Evolutionary conservation across 2,888 invertebrate species (phyloP).

Genomic region (Ceramica pisi): DNA sequence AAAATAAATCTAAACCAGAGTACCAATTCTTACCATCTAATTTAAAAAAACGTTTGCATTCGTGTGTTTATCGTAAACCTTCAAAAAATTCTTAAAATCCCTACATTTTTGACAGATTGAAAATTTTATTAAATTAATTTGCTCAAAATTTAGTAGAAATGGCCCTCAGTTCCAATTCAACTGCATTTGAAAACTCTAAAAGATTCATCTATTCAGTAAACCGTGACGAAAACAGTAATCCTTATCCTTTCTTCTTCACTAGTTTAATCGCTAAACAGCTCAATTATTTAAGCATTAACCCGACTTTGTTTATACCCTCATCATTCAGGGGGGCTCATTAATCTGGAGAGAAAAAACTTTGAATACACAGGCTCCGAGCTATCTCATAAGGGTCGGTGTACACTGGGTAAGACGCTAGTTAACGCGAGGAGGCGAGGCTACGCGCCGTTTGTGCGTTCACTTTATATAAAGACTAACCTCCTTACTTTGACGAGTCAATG

Average conservation of each 20-base stretch:
- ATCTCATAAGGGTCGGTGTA: slow-evolving; percentile 35
- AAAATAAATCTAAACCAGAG: too few species aligned
- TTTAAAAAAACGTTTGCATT: too few species aligned
- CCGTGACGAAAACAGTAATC: not conserved
- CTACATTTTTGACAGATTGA: too few species aligned
- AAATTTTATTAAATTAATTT: too few species aligned
- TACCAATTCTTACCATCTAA: too few species aligned
- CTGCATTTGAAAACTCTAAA: not conserved
- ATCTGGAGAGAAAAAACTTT: slow-evolving; percentile 60
- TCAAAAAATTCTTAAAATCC: too few species aligned
- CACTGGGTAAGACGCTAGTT: not conserved
- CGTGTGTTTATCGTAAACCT: too few species aligned
- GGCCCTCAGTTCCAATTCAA: not conserved
- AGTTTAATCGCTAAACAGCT: slow-evolving; percentile 53
- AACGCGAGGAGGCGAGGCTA: not conserved
- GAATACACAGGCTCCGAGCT: slow-evolving; percentile 56
- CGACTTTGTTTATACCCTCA: slow-evolving; percentile 53
- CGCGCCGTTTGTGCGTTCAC: not conserved
- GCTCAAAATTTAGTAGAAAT: too few species aligned
- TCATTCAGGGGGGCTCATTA: slow-evolving; percentile 60
- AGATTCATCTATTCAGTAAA: not conserved
- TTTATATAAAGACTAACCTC: not conserved
- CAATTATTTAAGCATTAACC: slow-evolving; percentile 58
- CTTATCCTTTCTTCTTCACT: slow-evolving; percentile 18
- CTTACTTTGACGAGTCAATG: not conserved